Base-by-base conservation (phyloP, 2,113 vertebrate species). In the Lathamus discolor region DNA sequence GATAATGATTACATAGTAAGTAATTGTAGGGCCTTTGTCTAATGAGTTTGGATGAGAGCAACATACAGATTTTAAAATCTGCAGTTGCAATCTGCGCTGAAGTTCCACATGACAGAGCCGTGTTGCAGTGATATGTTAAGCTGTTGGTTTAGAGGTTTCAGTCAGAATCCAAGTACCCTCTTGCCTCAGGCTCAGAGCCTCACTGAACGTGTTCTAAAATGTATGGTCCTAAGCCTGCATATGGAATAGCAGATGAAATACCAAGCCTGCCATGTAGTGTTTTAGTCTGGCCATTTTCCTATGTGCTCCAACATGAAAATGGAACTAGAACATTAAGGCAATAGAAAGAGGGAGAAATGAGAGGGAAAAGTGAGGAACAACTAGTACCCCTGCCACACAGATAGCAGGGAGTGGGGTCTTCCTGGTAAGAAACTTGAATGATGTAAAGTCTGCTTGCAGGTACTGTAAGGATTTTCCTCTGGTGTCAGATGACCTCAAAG, bases 1-100 rank as follows among this genome's bases (percentile, higher is more conserved):
- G 99, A 99, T 92, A 98, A 98, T 5, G 99, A 99, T 97, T 99
- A 99, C 97, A 99, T 99, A 52, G 99, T 99, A 95, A 99, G 99
- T 99, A 49, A 44, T 73, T 35, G 37, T 23, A 51, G 15, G 5
- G 28, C 51, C 12, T 90, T 57, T 86, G 25, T 22, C 28, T 73
- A 0, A 27, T 51, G n/a, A 2, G 35, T 72, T n/a, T 73, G 37
- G 17, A 2, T 57, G 43, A 79, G 63, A 91, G 44, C 76, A 67
- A 41, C 5, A 9, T n/a, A 31, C 1, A 14, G 31, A 19, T 69
- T 25, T 74, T 74, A 18, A 59, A 89, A 62, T 11, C n/a, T 55
- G 18, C 39, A 49, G 61, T 55, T 81, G 25, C 29, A 52, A 1
- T 64, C 33, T 55, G 1, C 28, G 8, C 25, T 77, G 63, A 28